Percentiles rank a stretch among this genome's conserved stretches.
Conservation (phyloP, 1,140 invertebrate species). For the Drosophila virilis region DNA sequence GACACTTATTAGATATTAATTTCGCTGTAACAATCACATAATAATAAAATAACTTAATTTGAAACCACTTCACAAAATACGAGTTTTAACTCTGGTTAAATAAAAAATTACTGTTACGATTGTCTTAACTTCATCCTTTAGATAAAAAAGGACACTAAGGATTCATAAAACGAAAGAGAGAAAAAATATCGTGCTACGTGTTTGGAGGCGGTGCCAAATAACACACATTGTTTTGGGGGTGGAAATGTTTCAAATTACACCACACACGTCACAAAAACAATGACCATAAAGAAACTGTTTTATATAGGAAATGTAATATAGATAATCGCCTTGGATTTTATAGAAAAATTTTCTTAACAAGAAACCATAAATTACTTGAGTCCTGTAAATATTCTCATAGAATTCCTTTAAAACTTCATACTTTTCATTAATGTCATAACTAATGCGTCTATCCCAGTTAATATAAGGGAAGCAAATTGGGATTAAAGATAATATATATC, state of each 20-base stretch:
- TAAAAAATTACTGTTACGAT: constrained; percentile 74
- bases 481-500: too few species aligned
- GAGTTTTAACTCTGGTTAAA: constrained; percentile 74
- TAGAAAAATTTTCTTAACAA: too few species aligned
- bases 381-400: too few species aligned
- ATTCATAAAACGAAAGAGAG: constrained; percentile 63
- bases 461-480: too few species aligned
- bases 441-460: too few species aligned
- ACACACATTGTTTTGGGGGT: constrained; percentile 53
- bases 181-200: constrained; percentile 56
- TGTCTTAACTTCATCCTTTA: constrained; percentile 66
- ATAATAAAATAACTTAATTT: constrained; percentile 62
- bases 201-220: constrained; percentile 68
- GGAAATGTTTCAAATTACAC: constrained; percentile 54
- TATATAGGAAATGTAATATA: too few species aligned
- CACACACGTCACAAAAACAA: constrained; percentile 44
- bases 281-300: too few species aligned
- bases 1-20: constrained; percentile 39
- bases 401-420: too few species aligned
- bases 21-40: constrained; percentile 49
- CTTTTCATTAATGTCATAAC: too few species aligned
- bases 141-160: constrained; percentile 66
- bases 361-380: too few species aligned
- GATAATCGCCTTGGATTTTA: too few species aligned
- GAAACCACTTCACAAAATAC: constrained; percentile 54